A percentile compares a stretch with the other conserved stretches of the same genome.
These are phyloP conservation scores for Drosophila obscura DNA, from an alignment of 1,140 invertebrate species.

Conservation along the genomic window DNA sequence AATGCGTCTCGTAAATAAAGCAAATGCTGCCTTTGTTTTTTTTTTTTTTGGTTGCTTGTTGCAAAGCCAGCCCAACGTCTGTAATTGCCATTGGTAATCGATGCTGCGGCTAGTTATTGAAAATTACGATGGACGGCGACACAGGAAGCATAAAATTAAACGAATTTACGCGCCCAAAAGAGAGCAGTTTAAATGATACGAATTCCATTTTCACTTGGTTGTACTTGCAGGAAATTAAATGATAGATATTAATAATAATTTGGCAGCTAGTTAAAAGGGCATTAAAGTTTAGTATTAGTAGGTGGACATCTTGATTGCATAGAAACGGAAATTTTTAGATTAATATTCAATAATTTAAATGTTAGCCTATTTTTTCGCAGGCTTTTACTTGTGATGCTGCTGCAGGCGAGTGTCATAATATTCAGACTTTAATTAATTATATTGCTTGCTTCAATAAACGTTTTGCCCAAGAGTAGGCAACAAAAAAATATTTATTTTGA, in stretches of 20 bases:
- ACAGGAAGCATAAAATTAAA: constrained; percentile 4
- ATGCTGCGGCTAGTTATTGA: constrained; percentile 44
- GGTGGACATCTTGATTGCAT: no score
- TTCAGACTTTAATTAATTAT: neutral
- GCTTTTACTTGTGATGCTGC: no score
- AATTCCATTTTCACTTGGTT: neutral
- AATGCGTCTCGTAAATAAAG: constrained; percentile 74
- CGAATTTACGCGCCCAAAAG: constrained; percentile 6
- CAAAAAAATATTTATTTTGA: constrained; percentile 3
- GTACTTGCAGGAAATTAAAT: no score
- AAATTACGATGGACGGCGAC: constrained; percentile 11
- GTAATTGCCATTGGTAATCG: constrained; percentile 57
- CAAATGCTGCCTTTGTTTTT: constrained; percentile 47
- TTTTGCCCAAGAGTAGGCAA: constrained; percentile 37
- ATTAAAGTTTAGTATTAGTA: no score
- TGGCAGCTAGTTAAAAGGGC: no score
- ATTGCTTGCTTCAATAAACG: no score
- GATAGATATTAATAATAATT: no score
- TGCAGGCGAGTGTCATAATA: no score
- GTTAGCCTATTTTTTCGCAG: no score
- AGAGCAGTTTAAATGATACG: neutral
- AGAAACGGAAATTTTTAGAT: no score
- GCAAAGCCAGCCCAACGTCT: neutral
- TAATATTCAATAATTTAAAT: no score
- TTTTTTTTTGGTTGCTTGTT: neutral